Percentiles rank a stretch among this genome's conserved stretches.
These are phyloP conservation scores for Plecotus auritus DNA, from an alignment of 2,113 vertebrate species.

Conservation along the genomic window DNA sequence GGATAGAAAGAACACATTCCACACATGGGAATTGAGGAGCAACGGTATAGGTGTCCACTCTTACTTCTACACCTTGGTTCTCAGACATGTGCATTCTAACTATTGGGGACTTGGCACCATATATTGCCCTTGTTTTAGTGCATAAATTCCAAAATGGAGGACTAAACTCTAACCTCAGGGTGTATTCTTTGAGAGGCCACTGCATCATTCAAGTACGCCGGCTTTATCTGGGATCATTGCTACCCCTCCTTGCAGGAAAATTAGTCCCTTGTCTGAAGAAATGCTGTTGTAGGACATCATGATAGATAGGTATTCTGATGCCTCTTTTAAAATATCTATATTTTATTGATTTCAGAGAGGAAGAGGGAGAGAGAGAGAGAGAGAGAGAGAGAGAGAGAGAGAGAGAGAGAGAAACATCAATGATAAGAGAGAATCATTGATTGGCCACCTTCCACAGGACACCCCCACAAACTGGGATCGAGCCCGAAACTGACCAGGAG, in stretches of 20 bases:
- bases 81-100: background rate
- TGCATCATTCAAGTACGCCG: background rate
- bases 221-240: background rate
- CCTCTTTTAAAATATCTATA: background rate
- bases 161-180: background rate
- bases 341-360: too few relatives aligned
- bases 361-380: too few relatives aligned
- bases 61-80: background rate
- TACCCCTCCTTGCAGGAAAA: background rate
- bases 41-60: background rate
- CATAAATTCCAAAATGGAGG: background rate
- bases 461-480: too few relatives aligned
- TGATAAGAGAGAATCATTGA: too few relatives aligned
- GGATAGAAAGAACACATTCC: background rate
- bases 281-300: background rate
- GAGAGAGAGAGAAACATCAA: too few relatives aligned
- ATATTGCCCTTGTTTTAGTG: background rate
- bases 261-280: background rate
- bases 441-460: too few relatives aligned
- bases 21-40: background rate
- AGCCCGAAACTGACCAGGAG: too few relatives aligned
- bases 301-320: background rate
- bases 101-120: background rate
- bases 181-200: background rate
- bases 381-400: too few relatives aligned